Conservation (phyloP, 1,140 invertebrate genomes). For the Ctenoplectra terminalis region DNA sequence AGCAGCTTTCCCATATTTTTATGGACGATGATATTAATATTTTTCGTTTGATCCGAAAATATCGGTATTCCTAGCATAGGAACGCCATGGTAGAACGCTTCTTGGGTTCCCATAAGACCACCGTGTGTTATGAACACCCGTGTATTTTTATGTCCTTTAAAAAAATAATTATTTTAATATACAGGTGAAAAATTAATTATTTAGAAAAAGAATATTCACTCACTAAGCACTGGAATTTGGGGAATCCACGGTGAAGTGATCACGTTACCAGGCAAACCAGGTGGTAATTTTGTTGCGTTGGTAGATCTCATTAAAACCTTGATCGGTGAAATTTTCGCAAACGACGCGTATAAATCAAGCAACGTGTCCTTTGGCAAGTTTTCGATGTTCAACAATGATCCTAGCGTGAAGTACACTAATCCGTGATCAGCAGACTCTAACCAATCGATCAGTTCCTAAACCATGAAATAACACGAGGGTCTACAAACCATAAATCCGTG, state of each 20-base stretch:
- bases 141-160: constrained; percentile 77
- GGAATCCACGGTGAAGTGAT: not conserved
- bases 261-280: constrained; percentile 56
- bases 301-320: constrained; percentile 63
- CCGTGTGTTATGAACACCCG: constrained; percentile 83
- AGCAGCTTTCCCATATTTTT: constrained; percentile 72
- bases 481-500: no score
- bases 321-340: constrained; percentile 79
- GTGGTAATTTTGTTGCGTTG: constrained; percentile 43
- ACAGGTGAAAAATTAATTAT: no score
- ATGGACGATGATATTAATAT: constrained; percentile 67
- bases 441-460: constrained; percentile 86
- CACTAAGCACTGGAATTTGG: not conserved
- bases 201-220: no score
- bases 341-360: constrained; percentile 84
- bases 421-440: constrained; percentile 87
- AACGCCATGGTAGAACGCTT: constrained; percentile 79
- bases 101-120: constrained; percentile 80
- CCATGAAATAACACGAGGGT: no score
- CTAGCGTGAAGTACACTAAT: constrained; percentile 88
- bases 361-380: constrained; percentile 84
- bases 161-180: no score
- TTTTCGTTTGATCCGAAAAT: constrained; percentile 81
- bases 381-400: constrained; percentile 86
- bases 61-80: constrained; percentile 83